These are phyloP conservation scores for Aethes cnicana DNA, from an alignment of 2,888 invertebrate species.

Conservation along the genomic window DNA sequence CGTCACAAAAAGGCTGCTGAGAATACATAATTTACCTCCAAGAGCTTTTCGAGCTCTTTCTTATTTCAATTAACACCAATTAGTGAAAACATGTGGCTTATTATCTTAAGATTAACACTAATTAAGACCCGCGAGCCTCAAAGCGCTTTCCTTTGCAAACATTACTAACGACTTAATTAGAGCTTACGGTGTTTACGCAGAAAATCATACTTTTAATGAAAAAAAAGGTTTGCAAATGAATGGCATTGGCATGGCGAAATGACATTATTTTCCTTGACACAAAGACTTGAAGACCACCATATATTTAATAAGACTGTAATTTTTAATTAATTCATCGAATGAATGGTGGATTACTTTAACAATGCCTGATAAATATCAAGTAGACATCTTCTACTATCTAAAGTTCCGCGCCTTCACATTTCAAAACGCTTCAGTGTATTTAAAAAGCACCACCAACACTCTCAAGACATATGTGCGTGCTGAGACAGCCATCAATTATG, in stretches of 20 bases:
- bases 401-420: too few relatives aligned
- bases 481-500: too few relatives aligned
- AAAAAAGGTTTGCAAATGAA: neutral
- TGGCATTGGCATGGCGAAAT: neutral
- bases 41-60: conserved; percentile 34
- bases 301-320: too few relatives aligned
- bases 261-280: neutral
- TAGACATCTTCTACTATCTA: too few relatives aligned
- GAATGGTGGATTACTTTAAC: too few relatives aligned
- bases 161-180: conserved; percentile 61
- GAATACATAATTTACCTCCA: conserved; percentile 19
- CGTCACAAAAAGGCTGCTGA: conserved; percentile 11
- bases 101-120: conserved; percentile 77
- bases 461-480: too few relatives aligned
- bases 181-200: conserved; percentile 39
- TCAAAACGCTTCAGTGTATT: too few relatives aligned
- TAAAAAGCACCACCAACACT: too few relatives aligned
- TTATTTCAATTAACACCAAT: conserved; percentile 65
- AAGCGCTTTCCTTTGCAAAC: conserved; percentile 69
- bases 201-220: conserved; percentile 5
- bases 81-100: conserved; percentile 71
- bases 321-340: too few relatives aligned
- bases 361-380: too few relatives aligned
- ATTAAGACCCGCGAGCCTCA: conserved; percentile 69
- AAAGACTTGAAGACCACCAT: too few relatives aligned